Conservation (phyloP, 2,888 invertebrate species). For the Apamea sordens region DNA sequence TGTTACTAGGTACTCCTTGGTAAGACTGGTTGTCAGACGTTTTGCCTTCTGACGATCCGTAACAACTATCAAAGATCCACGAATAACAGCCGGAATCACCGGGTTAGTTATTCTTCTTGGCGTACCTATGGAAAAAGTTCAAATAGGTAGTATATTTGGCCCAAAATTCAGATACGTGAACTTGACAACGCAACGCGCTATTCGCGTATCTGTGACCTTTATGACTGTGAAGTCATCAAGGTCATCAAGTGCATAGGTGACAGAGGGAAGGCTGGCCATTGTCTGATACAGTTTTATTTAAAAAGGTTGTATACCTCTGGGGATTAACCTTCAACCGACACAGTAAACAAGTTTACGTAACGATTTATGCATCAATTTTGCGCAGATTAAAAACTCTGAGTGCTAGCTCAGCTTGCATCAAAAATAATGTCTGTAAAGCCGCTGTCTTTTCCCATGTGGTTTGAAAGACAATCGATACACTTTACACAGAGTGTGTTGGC, state of each 20-base stretch:
- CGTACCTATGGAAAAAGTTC: not conserved
- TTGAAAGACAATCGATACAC: slow-evolving; percentile 29
- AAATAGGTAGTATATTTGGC: not conserved
- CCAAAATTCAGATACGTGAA: not conserved
- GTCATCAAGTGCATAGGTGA: not conserved
- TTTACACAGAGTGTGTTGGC: slow-evolving; percentile 16
- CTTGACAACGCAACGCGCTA: not conserved
- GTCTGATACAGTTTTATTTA: not conserved
- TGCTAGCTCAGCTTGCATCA: not conserved
- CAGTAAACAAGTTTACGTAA: slow-evolving; percentile 12
- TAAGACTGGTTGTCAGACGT: too few species aligned
- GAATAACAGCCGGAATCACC: too few species aligned
- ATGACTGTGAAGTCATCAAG: too few species aligned
- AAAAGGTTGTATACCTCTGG: slow-evolving; percentile 13
- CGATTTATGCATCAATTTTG: slow-evolving; percentile 8
- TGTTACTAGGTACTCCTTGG: too few species aligned
- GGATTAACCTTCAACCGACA: not conserved
- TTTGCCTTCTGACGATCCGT: too few species aligned
- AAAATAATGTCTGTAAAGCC: slow-evolving; percentile 12
- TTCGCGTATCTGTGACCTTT: too few species aligned
- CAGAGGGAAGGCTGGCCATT: not conserved
- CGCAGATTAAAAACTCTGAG: slow-evolving; percentile 19
- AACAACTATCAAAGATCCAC: too few species aligned
- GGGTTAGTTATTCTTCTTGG: not conserved
- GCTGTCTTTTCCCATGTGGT: slow-evolving; percentile 9